Evolutionary conservation across 2,888 invertebrate genomes (phyloP), one percentile per base, ranked within the genome.

Genomic region (Congeria kusceri): DNA sequence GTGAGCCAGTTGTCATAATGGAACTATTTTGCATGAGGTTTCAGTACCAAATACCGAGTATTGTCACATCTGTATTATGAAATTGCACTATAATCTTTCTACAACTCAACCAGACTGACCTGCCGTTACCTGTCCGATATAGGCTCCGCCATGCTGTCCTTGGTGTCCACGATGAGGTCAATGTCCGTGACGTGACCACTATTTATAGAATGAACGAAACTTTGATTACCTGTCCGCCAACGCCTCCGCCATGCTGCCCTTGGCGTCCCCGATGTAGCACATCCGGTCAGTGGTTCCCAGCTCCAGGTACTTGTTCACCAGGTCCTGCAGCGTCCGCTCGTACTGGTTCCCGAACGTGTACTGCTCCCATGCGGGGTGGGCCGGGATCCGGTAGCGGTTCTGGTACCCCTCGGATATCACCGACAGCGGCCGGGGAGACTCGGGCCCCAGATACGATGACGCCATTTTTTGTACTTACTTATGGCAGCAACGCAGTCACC

Each of bases 341-440:
- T 92, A 92, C 13, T 80, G 75, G 9, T 69, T 59, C 1, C 93
- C 92, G 65, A 92, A 91, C 13, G 86, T 86, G 82, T 77, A 92
- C 20, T 79, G 76, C 5, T 91, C 90, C 15, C 74, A 59, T 23
- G 84, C 84, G 0, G 80, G 77, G 46, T 87, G 80, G 3, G 68
- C 29, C 0, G 92, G 91, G 18, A 93, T 85, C 11, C 80, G 73
- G 64, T 86, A 85, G 18, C 78, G 83, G n/a, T 83, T 73, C 66
- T 89, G 89, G 72, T 90, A 90, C 32, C 85, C 78, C 69, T 93
- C 93, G 3, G 92, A 90, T 61, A 92, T 89, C 7, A 92, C 92
- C 23, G 92, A 67, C 47, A 92, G 87, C 9, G 93, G 93, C 18
- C 89, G 80, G 1, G 92, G 93, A 5, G 89, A 87, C 68, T 93